Base-by-base conservation (phyloP, 2,113 vertebrate species). In the Microtus richardsoni region DNA sequence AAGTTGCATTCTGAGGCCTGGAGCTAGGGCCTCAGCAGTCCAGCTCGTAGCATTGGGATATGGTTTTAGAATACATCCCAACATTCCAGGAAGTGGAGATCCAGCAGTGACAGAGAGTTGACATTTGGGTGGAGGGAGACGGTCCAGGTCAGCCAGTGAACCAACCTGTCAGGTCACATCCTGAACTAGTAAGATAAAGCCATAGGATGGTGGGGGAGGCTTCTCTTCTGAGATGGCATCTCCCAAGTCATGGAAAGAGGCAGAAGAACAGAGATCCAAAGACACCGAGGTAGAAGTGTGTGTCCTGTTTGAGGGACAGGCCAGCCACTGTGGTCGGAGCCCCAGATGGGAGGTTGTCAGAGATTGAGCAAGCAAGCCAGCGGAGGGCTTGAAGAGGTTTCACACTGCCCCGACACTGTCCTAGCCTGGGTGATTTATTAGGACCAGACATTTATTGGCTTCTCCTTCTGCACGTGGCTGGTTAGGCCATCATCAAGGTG, bases 31-130 rank as follows among this genome's bases (percentile, higher is more conserved):
- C 19, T 77, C 8, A 17, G 2, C 10, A 39, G 14, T 79, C 49
- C 47, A 28, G 17, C 13, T 44, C 0, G 8, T 5, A 54, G 21
- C 41, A 9, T 66, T 21, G 0, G 41, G 17, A 1, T 74, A 36
- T 13, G 7, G 33, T n/a, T 73, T 17, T 36, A 62, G 77, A 36
- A 47, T 47, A 30, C 2, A 8, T 73, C 10, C 8, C 36, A 64
- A 0, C 26, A 60, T 64, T 75, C 44, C 71, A 6, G 64, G 17
- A 28, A 8, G 58, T 41, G 71, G 70, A 62, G 73, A 58, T 26
- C 58, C 62, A 7, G 87, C 54, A 21, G 3, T 28, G 78, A 91
- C 39, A 66, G 77, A 66, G 47, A 41, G 41, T 0, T 92, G 90
- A n/a, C 64, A 26, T 80, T 89, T 28, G 60, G 11, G 22, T 30